Base-by-base conservation (phyloP, 2,113 vertebrate species). In the Cyanoramphus novaezelandiae region DNA sequence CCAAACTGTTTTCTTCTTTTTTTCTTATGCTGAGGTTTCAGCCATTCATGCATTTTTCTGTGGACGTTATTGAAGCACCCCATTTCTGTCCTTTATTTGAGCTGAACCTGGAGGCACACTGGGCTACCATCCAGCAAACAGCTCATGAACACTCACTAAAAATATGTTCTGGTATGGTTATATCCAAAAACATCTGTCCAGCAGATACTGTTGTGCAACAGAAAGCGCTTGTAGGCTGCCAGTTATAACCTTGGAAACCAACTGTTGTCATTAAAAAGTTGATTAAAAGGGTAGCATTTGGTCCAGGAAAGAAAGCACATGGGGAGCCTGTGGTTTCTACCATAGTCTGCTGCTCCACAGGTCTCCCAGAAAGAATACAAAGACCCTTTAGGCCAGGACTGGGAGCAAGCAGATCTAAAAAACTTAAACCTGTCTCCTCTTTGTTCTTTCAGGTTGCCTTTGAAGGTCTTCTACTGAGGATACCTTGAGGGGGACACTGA, bases 151-250 rank as follows among this genome's bases (percentile, higher is more conserved):
- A 76, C 72, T 90, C 65, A 57, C 50, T 92, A 59, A 86, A 83
- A 90, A 72, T 79, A 76, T 20, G 37, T 46, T 80, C 59, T 71
- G 52, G 47, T 86, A 29, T 60, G 29, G 5, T 72, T 86, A 4
- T 21, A 76, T 69, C 47, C 46, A 60, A 88, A 79, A 50, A 82
- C 92, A 95, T 96, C 86, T 92, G 92, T 75, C 80, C 94, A 86
- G 76, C 95, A 95, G 95, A 96, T 55, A 41, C 50, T 81, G 39
- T 84, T 94, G 72, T 31, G 55, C 79, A 93, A 95, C 53, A 90
- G 59, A 49, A 85, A 64, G 49, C 80, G 27, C 37, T 77, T 52
- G 35, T 64, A 82, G 80, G 57, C 82, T 95, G 80, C 76, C 86
- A 93, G 57, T 43, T 95, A 17, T 55, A 92, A 19, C 47, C 25